Base-by-base conservation (phyloP, 2,797 vertebrate genomes). In the Monodelphis domestica region DNA sequence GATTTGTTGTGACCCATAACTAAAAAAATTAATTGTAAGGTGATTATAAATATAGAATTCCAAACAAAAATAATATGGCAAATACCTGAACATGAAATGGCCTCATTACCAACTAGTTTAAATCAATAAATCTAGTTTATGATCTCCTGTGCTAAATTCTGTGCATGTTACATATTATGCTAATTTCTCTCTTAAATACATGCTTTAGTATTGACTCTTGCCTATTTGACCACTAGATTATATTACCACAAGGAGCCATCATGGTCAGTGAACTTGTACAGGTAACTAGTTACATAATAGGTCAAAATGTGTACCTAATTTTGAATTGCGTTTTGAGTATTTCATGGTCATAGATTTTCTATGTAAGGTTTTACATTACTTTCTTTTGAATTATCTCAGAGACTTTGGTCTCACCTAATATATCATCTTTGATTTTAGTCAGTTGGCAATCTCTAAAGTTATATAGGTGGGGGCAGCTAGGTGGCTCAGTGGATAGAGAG, bases 371-470 rank as follows among this genome's bases (percentile, higher is more conserved):
- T 54, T 92, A 30, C 84, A 55, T 89, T 52, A n/a, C 29, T 96
- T 95, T 94, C 63, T 55, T 94, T 24, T 78, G 38, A 12, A 90
- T 90, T 96, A 91, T 50, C 87, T 89, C 56, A 38, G 24, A 91
- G 63, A 89, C 29, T 30, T 30, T 45, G 78, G 4, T 93, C 94
- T 96, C 54, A 88, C 33, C 29, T 90, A 24, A 5, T 93, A 94
- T 93, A 87, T 91, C 30, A 92, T 90, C 78, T 26, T 89, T 92
- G 54, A 95, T 92, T 91, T 50, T 53, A 88, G 87, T 53, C 87
- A 9, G 29, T 29, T 92, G 88, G 12, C 50, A 90, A 87, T 45
- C 55, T 29, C n/a, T 54, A 70, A 33, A 56, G 28, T 56, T 91
- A 9, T 91, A 10, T 90, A 91, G 38, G 51, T n/a, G n/a, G n/a